A percentile compares a stretch with the other conserved stretches of the same genome.
phyloP scores from a whole-genome alignment of 1,140 invertebrate genomes.

The Daktulosphaira vitifoliae region DNA sequence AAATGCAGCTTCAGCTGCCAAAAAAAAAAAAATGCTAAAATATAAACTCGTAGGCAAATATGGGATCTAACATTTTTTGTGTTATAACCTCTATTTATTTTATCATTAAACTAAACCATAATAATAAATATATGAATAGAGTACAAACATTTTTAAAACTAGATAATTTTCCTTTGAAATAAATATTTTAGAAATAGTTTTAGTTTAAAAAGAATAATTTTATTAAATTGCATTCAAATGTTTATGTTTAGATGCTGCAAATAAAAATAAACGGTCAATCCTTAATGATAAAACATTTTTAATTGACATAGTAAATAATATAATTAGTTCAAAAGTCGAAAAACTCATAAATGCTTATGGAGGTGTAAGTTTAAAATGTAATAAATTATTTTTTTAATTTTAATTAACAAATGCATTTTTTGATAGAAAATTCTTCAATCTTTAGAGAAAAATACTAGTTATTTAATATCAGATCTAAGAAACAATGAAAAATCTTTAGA shows the following conservation, averaged over 20 bases:
- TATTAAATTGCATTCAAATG: too few species aligned
- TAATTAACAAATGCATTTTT: background rate
- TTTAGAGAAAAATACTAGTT: constrained; percentile 7
- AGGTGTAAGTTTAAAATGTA: constrained; percentile 6
- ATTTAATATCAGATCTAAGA: constrained; percentile 24
- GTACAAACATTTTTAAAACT: too few species aligned
- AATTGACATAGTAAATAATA: constrained; percentile 4
- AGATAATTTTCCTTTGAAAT: too few species aligned
- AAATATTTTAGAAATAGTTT: too few species aligned
- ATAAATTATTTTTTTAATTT: background rate
- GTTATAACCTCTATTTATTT: too few species aligned
- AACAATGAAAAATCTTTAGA: background rate
- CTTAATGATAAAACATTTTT: constrained; percentile 12
- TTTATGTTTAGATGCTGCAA: background rate
- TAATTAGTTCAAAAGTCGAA: constrained; percentile 7
- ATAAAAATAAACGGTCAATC: constrained; percentile 6
- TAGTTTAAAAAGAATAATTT: too few species aligned
- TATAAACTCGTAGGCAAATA: too few species aligned
- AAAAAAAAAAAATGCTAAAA: too few species aligned
- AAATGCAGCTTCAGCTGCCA: too few species aligned
- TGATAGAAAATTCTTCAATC: constrained; percentile 8
- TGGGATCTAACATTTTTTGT: too few species aligned
- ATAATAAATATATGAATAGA: too few species aligned
- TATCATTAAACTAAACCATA: too few species aligned
- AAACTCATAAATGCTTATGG: constrained; percentile 8